Evolutionary conservation across 2,888 invertebrate genomes (phyloP).

Genomic region (Euplagia quadripunctaria): DNA sequence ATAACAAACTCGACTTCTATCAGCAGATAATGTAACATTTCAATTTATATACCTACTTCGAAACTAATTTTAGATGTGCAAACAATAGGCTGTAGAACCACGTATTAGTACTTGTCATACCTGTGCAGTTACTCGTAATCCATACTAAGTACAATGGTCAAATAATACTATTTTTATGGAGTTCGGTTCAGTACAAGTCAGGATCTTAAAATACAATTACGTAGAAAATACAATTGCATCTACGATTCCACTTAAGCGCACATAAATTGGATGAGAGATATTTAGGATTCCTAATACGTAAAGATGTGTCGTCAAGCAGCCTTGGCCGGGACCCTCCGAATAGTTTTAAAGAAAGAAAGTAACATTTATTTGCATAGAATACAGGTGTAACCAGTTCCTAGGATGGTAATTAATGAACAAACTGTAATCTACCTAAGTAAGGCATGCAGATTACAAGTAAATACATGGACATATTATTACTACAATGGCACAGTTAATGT

Average conservation of each 20-base stretch:
- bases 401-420: no score
- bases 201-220: not conserved
- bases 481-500: no score
- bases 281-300: slow-evolving; percentile 50
- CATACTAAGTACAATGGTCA: slow-evolving; percentile 43
- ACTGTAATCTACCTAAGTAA: no score
- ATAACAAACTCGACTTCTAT: slow-evolving; percentile 7
- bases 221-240: not conserved
- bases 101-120: slow-evolving; percentile 44
- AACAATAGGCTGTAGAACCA: slow-evolving; percentile 74
- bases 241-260: not conserved
- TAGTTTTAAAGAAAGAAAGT: slow-evolving; percentile 10
- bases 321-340: slow-evolving; percentile 52
- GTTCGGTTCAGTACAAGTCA: not conserved
- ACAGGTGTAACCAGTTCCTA: no score
- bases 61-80: slow-evolving; percentile 55
- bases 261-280: slow-evolving; percentile 23
- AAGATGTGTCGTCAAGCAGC: slow-evolving; percentile 52
- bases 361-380: no score
- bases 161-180: slow-evolving; percentile 26
- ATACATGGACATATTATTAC: no score
- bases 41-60: slow-evolving; percentile 23
- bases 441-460: no score
- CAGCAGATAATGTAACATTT: slow-evolving; percentile 19
- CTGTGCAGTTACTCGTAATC: slow-evolving; percentile 37